A percentile compares a stretch with the other conserved stretches of the same genome.
Conservation (phyloP, 2,888 invertebrate species). For the Cistogaster globosa region DNA sequence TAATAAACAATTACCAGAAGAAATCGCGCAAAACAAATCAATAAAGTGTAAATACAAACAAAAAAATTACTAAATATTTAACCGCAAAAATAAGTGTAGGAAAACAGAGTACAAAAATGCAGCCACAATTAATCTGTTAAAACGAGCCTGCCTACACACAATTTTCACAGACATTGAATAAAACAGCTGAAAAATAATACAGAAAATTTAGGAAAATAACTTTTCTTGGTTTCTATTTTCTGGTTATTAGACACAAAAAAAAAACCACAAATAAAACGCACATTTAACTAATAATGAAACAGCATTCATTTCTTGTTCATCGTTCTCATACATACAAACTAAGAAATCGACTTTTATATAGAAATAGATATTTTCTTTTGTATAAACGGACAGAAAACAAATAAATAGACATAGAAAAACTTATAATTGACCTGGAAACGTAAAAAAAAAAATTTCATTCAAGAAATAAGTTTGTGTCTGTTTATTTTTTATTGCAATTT, state of each 20-base stretch:
- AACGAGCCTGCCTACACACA: constrained; percentile 62
- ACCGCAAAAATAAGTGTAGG: constrained; percentile 56
- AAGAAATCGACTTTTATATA: neutral
- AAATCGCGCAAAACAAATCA: constrained; percentile 65
- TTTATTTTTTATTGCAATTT: constrained; percentile 43
- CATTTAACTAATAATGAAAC: constrained; percentile 51
- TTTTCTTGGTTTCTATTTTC: constrained; percentile 1
- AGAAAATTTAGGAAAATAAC: constrained; percentile 35
- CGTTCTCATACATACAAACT: neutral
- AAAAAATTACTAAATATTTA: constrained; percentile 44
- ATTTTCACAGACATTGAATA: constrained; percentile 27
- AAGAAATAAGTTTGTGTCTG: constrained; percentile 47
- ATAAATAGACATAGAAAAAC: constrained; percentile 7
- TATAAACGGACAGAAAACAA: neutral
- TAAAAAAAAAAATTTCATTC: constrained; percentile 68
- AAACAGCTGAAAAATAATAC: constrained; percentile 9
- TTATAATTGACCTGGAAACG: constrained; percentile 65
- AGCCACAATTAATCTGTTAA: constrained; percentile 65
- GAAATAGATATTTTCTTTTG: neutral
- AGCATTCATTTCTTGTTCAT: neutral
- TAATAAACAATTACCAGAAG: constrained; percentile 58
- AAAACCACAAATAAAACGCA: constrained; percentile 68
- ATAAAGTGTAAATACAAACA: constrained; percentile 59
- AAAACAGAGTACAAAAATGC: constrained; percentile 33
- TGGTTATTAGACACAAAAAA: constrained; percentile 30